Percentiles rank a stretch among this genome's conserved stretches.
Conservation (phyloP, 2,888 invertebrate species). For the Drosophila affinis region DNA sequence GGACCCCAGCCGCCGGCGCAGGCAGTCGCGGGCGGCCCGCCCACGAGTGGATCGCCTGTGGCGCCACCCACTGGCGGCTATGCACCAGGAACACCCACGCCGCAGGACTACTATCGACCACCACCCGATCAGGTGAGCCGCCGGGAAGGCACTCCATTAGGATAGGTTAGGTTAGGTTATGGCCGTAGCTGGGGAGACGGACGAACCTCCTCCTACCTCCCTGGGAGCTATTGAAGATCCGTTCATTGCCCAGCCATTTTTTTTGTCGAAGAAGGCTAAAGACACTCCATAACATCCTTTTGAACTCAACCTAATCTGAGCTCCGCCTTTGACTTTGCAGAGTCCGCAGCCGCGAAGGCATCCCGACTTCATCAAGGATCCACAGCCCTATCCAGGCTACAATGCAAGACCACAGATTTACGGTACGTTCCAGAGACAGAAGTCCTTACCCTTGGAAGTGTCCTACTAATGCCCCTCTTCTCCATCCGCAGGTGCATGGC, state of each 20-base stretch:
- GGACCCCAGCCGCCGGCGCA: slow-evolving; percentile 85
- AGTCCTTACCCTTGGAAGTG: neutral
- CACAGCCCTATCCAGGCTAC: slow-evolving; percentile 87
- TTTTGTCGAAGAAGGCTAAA: too few relatives aligned
- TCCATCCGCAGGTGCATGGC: slow-evolving; percentile 86
- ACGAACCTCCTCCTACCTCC: too few relatives aligned
- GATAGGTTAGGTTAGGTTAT: too few relatives aligned
- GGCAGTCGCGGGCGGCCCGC: slow-evolving; percentile 82
- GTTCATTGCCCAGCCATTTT: too few relatives aligned
- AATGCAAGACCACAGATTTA: slow-evolving; percentile 88
- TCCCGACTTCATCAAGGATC: slow-evolving; percentile 92
- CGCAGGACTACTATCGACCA: slow-evolving; percentile 86
- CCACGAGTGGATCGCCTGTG: slow-evolving; percentile 83
- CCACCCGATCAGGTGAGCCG: slow-evolving; percentile 83
- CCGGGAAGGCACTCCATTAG: too few relatives aligned
- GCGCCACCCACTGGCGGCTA: slow-evolving; percentile 83
- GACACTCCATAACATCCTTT: neutral
- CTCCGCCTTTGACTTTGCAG: slow-evolving; percentile 83
- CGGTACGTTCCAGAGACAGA: slow-evolving; percentile 84
- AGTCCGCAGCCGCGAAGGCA: slow-evolving; percentile 90
- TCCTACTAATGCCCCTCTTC: neutral
- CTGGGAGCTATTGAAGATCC: too few relatives aligned
- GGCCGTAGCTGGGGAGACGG: too few relatives aligned
- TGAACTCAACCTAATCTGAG: neutral
- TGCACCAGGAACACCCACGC: slow-evolving; percentile 84